Base-by-base conservation (phyloP, 2,888 invertebrate species). In the Mactromeris polynyma region DNA sequence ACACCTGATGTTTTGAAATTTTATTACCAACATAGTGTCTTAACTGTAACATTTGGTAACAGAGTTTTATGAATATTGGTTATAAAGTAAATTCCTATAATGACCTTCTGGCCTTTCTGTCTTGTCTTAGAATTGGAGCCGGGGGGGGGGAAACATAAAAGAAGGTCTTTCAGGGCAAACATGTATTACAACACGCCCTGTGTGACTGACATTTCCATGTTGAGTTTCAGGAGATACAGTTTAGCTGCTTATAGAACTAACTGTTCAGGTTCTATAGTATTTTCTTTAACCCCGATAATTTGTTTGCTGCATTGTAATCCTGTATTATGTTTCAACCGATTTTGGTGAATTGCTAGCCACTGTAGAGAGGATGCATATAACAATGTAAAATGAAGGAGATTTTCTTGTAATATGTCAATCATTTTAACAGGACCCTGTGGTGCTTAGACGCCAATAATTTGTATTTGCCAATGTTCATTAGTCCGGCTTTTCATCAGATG, bases 321-420 rank as follows among this genome's bases (percentile, higher is more conserved):
- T 26, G 58, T 64, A 26, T 64, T 64, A 26, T 64, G 6, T 64
- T 26, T 26, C 58, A 26, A 26, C 11, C 6, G 58, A 26, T 64
- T 64, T 64, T 26, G 58, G 58, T 64, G 26, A 64, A 64, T 21
- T n/a, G 58, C n/a, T 64, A 77, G 77, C 36, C 4, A 40, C 36
- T 33, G n/a, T 33, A 36, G 77, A 36, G 6, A 36, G 33, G 36
- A 77, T 40, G 77, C 77, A 77, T 77, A 77, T 31, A 77, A 40
- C 77, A 38, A 21, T 21, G 36, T 77, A 40, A 69, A 77, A 11
- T n/a, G 69, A 64, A 85, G 46, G 81, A 78, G 51, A 78, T 85
- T 85, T 81, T 19, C 79, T 36, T 86, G 81, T 86, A 79, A 7
- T 54, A 11, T 86, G 86, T 86, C 86, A 86, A n/a, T 86, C 86